Conservation (phyloP, 2,888 invertebrate genomes). For the Meteorus colon region DNA sequence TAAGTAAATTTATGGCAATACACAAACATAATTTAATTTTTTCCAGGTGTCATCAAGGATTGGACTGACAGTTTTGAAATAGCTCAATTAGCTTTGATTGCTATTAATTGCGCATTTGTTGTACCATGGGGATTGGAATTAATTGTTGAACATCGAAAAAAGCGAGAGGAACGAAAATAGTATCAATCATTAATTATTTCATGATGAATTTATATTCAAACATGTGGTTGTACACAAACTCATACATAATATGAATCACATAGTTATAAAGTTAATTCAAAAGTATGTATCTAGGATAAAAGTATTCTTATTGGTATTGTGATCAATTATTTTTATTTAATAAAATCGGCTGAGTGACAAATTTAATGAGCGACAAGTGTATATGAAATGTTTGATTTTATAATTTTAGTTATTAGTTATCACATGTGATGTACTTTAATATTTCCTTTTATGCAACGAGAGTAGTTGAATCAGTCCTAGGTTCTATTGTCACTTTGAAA, state of each 20-base stretch:
- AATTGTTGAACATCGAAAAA: constrained; percentile 48
- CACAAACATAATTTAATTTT: constrained; percentile 13
- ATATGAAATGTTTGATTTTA: constrained; percentile 1
- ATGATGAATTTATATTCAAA: not conserved
- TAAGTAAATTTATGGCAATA: too few species aligned
- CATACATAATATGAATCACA: not conserved
- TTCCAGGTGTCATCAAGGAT: constrained; percentile 78
- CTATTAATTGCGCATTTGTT: constrained; percentile 80
- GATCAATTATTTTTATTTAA: not conserved
- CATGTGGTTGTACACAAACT: not conserved
- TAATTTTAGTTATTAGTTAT: not conserved
- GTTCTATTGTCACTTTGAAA: constrained; percentile 82
- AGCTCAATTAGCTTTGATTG: constrained; percentile 81
- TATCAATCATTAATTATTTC: not conserved
- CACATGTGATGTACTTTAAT: not conserved
- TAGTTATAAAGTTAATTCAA: constrained; percentile 2
- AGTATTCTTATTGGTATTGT: constrained; percentile 8
- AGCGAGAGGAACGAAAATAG: constrained; percentile 44
- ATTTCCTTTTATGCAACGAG: constrained; percentile 14
- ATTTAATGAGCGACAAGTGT: not conserved
- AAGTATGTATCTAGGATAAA: not conserved
- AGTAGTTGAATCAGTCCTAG: constrained; percentile 74
- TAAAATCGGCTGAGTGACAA: not conserved
- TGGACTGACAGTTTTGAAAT: constrained; percentile 79
- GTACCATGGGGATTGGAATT: constrained; percentile 81